These are phyloP conservation scores for Nesoenas mayeri DNA, from an alignment of 2,113 vertebrate genomes.

Conservation along the genomic window DNA sequence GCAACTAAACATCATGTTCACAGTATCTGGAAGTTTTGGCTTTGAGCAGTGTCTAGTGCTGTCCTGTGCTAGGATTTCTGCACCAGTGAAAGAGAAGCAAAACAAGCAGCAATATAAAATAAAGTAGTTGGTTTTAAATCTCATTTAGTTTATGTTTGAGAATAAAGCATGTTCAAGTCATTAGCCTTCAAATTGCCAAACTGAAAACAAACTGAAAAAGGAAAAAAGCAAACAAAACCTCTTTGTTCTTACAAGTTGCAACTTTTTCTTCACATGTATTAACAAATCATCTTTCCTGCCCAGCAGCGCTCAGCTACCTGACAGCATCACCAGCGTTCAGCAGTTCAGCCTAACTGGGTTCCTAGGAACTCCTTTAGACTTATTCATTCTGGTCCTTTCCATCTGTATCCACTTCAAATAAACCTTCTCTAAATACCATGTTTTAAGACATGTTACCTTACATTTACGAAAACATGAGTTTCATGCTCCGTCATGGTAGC, in stretches of 20 bases:
- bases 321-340: conserved; percentile 43
- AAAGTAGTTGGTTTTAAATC: not conserved
- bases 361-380: not conserved
- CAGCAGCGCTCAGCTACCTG: conserved; percentile 7
- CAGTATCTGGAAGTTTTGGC: not conserved
- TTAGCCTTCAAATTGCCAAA: not conserved
- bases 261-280: not conserved
- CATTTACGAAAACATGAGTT: not conserved
- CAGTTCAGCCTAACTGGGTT: conserved; percentile 50
- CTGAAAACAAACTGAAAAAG: not conserved
- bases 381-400: not conserved
- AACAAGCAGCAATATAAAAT: not conserved
- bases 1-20: not conserved
- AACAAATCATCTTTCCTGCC: conserved; percentile 14
- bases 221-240: not conserved
- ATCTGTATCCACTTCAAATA: conserved; percentile 45
- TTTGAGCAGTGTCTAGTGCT: not conserved
- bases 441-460: conserved; percentile 25
- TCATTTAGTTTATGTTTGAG: not conserved
- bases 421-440: not conserved
- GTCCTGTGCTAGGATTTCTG: not conserved
- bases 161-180: not conserved
- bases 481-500: not conserved
- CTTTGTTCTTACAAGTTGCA: not conserved
- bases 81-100: not conserved